Conservation (phyloP, 2,888 invertebrate genomes). For the Serrognathus titanus region DNA sequence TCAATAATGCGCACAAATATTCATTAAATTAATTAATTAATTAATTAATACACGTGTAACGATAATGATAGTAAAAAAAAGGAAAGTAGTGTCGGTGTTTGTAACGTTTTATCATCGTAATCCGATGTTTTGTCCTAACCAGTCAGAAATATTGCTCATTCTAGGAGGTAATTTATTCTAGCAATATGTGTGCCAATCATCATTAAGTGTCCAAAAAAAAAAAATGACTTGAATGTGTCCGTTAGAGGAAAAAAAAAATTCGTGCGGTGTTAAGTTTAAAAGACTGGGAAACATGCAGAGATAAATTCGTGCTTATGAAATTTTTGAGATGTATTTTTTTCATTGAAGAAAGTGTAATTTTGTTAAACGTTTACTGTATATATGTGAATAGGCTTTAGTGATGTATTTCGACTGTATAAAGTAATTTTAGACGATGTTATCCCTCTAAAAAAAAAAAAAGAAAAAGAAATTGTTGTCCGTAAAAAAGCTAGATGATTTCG, state of each 20-base stretch:
- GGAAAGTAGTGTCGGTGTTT: conserved; percentile 12
- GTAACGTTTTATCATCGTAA: conserved; percentile 1
- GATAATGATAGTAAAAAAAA: background rate
- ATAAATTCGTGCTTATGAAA: conserved; percentile 8
- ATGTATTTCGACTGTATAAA: conserved; percentile 1
- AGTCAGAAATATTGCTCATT: conserved; percentile 16
- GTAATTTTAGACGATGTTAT: background rate
- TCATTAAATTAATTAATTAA: background rate
- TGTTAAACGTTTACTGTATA: conserved; percentile 4
- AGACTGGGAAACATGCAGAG: background rate
- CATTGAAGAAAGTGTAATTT: background rate
- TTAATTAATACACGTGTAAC: background rate
- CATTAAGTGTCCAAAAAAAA: background rate
- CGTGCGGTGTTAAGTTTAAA: too few relatives aligned
- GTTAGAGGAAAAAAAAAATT: background rate
- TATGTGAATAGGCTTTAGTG: conserved; percentile 6
- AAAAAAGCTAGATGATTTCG: background rate
- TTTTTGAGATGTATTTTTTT: conserved; percentile 11
- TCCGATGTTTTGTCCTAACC: background rate
- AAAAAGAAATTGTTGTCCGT: background rate
- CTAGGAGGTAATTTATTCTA: conserved; percentile 16
- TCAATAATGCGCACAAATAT: conserved; percentile 3
- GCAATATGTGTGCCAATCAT: conserved; percentile 29
- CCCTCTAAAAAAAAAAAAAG: background rate
- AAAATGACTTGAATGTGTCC: background rate